Conservation (phyloP, 2,888 invertebrate genomes). For the Pomacea canaliculata region DNA sequence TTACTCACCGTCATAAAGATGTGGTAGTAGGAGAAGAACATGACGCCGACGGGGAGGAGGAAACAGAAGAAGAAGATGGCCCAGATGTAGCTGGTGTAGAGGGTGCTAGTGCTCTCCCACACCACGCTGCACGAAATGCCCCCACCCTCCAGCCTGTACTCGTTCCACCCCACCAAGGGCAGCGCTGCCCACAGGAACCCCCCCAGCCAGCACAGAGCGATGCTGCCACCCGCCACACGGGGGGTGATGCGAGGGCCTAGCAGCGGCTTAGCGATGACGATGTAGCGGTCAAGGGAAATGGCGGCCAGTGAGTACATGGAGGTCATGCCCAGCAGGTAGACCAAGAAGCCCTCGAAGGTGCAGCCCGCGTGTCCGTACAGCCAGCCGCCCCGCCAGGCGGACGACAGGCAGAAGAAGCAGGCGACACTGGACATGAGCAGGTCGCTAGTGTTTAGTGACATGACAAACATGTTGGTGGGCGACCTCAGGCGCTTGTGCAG, state of each 20-base stretch:
- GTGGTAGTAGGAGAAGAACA: constrained; percentile 48
- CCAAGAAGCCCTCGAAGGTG: constrained; percentile 46
- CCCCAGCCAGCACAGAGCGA: constrained; percentile 38
- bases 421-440: constrained; percentile 43
- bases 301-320: constrained; percentile 51
- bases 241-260: constrained; percentile 44
- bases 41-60: constrained; percentile 47
- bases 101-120: constrained; percentile 40
- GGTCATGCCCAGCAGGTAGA: constrained; percentile 48
- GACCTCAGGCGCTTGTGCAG: constrained; percentile 49
- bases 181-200: constrained; percentile 53
- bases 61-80: constrained; percentile 52
- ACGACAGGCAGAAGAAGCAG: constrained; percentile 22
- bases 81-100: constrained; percentile 48
- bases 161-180: constrained; percentile 60
- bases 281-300: constrained; percentile 57
- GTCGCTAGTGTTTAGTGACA: constrained; percentile 49
- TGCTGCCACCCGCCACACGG: constrained; percentile 36
- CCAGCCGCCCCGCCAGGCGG: constrained; percentile 36
- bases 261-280: constrained; percentile 56
- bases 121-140: constrained; percentile 49
- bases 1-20: constrained; percentile 54
- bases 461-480: constrained; percentile 55
- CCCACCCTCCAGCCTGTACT: constrained; percentile 50
- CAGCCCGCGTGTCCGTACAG: constrained; percentile 42